Conservation (phyloP, 1,140 invertebrate species). For the Pissodes strobi region DNA sequence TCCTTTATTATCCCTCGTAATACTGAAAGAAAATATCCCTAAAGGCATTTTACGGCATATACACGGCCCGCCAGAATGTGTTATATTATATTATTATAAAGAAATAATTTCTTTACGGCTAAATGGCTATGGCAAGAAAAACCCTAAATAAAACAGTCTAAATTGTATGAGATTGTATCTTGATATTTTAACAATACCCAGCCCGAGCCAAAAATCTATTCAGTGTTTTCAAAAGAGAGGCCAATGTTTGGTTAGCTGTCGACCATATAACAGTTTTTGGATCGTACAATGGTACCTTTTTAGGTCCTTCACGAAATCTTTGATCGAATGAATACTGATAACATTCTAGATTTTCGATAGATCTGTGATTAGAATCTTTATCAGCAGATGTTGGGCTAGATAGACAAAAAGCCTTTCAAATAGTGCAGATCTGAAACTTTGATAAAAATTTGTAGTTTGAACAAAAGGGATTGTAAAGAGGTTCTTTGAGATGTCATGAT, state of each 20-base stretch:
- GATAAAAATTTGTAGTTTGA: conserved; percentile 40
- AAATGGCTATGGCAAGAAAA: conserved; percentile 49
- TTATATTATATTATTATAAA: conserved; percentile 55
- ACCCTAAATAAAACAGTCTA: conserved; percentile 46
- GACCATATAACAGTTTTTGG: conserved; percentile 42
- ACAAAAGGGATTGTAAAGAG: conserved; percentile 25
- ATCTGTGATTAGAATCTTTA: conserved; percentile 42
- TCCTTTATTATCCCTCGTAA: no score
- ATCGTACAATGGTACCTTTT: conserved; percentile 44
- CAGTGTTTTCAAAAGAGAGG: conserved; percentile 48
- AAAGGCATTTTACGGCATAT: no score
- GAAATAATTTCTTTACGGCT: conserved; percentile 54
- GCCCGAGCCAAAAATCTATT: conserved; percentile 52
- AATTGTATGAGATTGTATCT: conserved; percentile 53
- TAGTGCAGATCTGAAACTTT: conserved; percentile 28
- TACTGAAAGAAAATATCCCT: conserved; percentile 6
- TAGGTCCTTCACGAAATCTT: conserved; percentile 34
- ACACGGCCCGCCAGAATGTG: conserved; percentile 24
- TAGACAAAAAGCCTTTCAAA: conserved; percentile 40
- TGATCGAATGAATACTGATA: conserved; percentile 50
- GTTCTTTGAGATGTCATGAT: neutral
- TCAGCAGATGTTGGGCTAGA: conserved; percentile 46
- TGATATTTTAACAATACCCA: conserved; percentile 45
- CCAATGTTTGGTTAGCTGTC: conserved; percentile 54
- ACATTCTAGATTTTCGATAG: conserved; percentile 39